Evolutionary conservation across 1,140 invertebrate genomes (phyloP).

Genomic region (Schmidtea mediterranea): DNA sequence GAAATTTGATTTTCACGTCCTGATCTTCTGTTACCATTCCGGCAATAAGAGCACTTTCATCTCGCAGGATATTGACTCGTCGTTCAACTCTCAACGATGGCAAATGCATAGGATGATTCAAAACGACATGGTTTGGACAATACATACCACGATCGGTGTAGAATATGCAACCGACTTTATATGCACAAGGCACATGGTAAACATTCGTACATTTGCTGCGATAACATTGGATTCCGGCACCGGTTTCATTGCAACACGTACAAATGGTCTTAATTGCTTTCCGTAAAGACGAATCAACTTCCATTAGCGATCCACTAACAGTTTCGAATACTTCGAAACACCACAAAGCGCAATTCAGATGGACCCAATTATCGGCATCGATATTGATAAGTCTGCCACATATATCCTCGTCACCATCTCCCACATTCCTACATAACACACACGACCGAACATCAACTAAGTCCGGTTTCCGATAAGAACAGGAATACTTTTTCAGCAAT

Average conservation of each 20-base stretch:
- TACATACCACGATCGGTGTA: conserved; percentile 19
- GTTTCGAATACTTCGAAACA: conserved; percentile 88
- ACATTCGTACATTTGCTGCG: conserved; percentile 47
- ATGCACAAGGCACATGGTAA: conserved; percentile 78
- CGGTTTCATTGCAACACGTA: conserved; percentile 35
- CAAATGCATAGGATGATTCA: background rate
- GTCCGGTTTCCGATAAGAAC: background rate
- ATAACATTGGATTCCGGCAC: conserved; percentile 79
- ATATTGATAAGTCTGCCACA: conserved; percentile 60
- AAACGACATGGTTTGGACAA: background rate
- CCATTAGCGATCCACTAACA: conserved; percentile 77
- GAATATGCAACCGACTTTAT: conserved; percentile 60
- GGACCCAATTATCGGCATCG: conserved; percentile 95
- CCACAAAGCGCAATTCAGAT: conserved; percentile 95
- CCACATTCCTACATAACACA: conserved; percentile 62
- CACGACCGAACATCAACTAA: conserved; percentile 48
- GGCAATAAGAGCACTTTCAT: conserved; percentile 41
- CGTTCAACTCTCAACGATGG: conserved; percentile 48
- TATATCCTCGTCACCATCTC: conserved; percentile 64
- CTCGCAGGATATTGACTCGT: conserved; percentile 73
- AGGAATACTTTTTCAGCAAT: too few species aligned
- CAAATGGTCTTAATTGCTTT: conserved; percentile 48
- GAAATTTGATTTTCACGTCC: conserved; percentile 33
- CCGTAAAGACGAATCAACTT: conserved; percentile 62
- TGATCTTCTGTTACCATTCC: background rate